Percentiles rank a stretch among this genome's conserved stretches.
Conservation (phyloP, 2,797 vertebrate species). For the Varecia variegata region DNA sequence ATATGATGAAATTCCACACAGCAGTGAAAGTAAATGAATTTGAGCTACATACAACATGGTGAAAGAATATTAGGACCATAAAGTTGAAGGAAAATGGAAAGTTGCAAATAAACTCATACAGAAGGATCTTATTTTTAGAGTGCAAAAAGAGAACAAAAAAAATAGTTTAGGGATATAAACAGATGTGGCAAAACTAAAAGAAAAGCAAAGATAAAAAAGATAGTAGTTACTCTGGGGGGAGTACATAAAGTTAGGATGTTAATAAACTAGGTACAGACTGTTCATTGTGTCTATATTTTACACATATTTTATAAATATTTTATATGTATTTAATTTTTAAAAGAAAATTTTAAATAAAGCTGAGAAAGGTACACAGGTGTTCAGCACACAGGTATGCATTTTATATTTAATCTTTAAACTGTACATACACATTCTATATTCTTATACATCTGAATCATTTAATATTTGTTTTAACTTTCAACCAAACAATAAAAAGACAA, state of each 20-base stretch:
- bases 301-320: background rate
- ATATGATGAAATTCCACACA: background rate
- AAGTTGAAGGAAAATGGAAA: background rate
- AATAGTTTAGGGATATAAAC: background rate
- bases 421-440: background rate
- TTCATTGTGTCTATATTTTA: background rate
- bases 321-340: background rate
- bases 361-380: background rate
- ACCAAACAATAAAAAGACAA: background rate
- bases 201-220: background rate
- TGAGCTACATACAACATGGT: background rate
- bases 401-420: constrained; percentile 9
- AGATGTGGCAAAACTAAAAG: background rate
- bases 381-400: background rate
- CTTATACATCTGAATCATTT: background rate
- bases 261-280: background rate
- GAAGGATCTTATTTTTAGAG: background rate
- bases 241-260: background rate
- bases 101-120: constrained; percentile 30
- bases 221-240: background rate
- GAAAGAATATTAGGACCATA: background rate
- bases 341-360: background rate
- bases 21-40: background rate
- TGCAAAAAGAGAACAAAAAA: background rate
- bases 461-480: background rate